Percentiles rank a stretch among this genome's conserved stretches.
Evolutionary conservation across 2,888 invertebrate species (phyloP).

Genomic region (Didymodactylos carnosus): DNA sequence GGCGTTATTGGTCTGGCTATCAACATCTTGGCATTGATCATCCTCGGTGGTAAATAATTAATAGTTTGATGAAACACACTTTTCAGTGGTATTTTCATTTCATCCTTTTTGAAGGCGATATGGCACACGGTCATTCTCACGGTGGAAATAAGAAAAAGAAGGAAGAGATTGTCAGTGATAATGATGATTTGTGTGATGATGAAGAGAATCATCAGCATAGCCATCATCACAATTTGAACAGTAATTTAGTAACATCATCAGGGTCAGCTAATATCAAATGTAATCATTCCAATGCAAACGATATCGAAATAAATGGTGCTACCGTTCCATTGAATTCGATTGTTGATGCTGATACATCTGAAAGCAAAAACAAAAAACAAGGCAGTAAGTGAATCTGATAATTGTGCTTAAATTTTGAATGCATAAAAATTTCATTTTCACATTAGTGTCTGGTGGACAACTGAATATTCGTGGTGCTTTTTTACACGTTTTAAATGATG

Average conservation of each 20-base stretch:
- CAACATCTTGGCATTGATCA: constrained; percentile 68
- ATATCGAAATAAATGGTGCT: too few species aligned
- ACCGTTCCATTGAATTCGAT: too few species aligned
- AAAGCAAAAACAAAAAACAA: background rate
- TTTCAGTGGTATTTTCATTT: background rate
- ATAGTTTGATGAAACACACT: background rate
- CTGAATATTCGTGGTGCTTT: background rate
- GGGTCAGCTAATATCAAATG: too few species aligned
- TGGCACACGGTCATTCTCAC: background rate
- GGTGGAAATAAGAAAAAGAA: too few species aligned
- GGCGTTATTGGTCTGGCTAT: constrained; percentile 70
- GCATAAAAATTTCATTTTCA: too few species aligned
- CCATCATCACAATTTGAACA: too few species aligned
- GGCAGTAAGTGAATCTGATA: background rate
- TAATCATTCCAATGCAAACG: too few species aligned
- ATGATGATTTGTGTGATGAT: background rate
- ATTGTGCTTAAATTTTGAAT: too few species aligned
- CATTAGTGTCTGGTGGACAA: background rate
- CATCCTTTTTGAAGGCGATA: background rate
- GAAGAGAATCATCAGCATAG: background rate
- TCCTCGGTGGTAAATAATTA: constrained; percentile 44
- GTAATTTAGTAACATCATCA: too few species aligned
- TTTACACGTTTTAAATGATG: constrained; percentile 63
- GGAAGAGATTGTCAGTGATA: background rate
- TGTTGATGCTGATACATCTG: background rate